Evolutionary conservation across 2,113 vertebrate species (phyloP).

Genomic region (Podocnemis expansa): DNA sequence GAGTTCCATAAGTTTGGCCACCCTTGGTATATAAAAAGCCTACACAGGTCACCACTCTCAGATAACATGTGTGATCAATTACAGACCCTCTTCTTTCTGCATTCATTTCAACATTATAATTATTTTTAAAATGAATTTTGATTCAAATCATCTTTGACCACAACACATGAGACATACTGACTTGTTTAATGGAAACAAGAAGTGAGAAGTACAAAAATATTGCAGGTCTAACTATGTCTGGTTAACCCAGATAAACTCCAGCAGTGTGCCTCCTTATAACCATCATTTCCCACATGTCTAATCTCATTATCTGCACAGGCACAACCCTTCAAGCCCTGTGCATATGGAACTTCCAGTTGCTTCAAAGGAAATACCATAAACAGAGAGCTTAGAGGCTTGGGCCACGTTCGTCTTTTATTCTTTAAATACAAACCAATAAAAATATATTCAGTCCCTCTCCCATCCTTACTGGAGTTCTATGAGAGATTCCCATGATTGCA

Average conservation of each 20-base stretch:
- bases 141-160: background rate
- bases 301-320: background rate
- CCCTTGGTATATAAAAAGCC: background rate
- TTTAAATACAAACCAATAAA: background rate
- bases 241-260: background rate
- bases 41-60: background rate
- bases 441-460: rapidly evolving
- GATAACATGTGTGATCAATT: rapidly evolving
- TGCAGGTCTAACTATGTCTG: background rate
- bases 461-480: background rate
- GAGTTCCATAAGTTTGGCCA: no score
- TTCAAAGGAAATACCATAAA: background rate
- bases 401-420: background rate
- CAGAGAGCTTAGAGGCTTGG: background rate
- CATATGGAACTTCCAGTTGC: background rate
- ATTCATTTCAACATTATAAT: background rate
- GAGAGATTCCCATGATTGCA: background rate
- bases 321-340: background rate
- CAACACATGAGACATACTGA: background rate
- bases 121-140: background rate
- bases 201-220: background rate
- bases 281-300: background rate
- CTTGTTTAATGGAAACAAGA: background rate
- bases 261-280: background rate
- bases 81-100: background rate